A percentile compares a stretch with the other conserved stretches of the same genome.
phyloP scores from a whole-genome alignment of 2,797 vertebrate genomes.

The Syncerus caffer region DNA sequence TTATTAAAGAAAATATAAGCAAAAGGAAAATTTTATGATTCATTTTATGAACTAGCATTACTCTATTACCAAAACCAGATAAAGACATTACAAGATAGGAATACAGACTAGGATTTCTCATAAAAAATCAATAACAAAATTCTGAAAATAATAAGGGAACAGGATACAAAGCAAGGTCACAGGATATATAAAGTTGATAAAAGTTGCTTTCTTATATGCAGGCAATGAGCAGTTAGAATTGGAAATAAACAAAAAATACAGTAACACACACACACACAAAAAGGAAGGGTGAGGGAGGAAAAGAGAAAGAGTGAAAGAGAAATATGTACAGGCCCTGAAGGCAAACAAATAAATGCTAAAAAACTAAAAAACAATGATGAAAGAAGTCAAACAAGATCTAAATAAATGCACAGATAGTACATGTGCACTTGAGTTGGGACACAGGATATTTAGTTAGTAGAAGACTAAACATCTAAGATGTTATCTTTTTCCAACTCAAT shows the following conservation, averaged over 20 bases:
- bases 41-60: background rate
- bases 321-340: background rate
- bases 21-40: background rate
- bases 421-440: background rate
- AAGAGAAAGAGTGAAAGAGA: background rate
- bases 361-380: background rate
- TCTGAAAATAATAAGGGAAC: background rate
- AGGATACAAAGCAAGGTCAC: background rate
- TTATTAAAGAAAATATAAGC: background rate
- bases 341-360: background rate
- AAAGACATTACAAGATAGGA: background rate
- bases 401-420: background rate
- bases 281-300: rapidly evolving
- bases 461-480: background rate
- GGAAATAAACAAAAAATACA: background rate
- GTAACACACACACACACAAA: background rate
- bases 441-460: background rate
- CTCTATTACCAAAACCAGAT: background rate
- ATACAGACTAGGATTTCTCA: background rate
- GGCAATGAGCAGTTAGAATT: background rate
- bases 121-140: background rate
- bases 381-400: background rate
- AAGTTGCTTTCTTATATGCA: background rate
- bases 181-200: background rate
- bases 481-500: background rate